A percentile compares a stretch with the other conserved stretches of the same genome.
Conservation (phyloP, 2,797 vertebrate genomes). For the Cyclura pinguis region DNA sequence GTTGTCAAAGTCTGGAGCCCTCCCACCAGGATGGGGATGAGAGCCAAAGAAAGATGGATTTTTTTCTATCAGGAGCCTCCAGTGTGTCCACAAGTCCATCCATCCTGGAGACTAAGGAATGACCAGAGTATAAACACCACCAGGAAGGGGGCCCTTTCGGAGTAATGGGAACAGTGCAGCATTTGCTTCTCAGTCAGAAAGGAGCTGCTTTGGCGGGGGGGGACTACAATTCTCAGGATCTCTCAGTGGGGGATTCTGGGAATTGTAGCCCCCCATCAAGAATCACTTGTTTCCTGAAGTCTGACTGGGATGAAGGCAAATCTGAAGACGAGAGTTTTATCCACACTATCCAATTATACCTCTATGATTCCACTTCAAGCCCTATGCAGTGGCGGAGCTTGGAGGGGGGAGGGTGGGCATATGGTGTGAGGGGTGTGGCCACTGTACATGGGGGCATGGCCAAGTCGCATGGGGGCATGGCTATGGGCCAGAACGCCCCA, state of each 20-base stretch:
- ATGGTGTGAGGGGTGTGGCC: too few species aligned
- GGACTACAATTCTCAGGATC: background rate
- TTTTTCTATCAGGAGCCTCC: background rate
- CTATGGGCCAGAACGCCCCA: too few species aligned
- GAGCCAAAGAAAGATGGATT: background rate
- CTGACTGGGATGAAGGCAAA: background rate
- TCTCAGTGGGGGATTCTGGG: background rate
- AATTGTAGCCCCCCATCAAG: background rate
- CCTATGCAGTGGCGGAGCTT: too few species aligned
- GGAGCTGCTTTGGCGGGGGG: background rate
- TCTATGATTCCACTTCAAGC: too few species aligned
- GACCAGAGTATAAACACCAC: conserved; percentile 13
- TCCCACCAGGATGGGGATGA: background rate
- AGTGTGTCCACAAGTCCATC: background rate
- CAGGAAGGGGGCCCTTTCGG: background rate
- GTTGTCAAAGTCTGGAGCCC: background rate
- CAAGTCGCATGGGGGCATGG: too few species aligned
- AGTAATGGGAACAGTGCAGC: background rate
- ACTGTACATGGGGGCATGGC: too few species aligned
- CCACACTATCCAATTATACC: too few species aligned
- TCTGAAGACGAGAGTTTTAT: background rate
- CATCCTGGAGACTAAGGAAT: conserved; percentile 3
- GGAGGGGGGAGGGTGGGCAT: too few species aligned
- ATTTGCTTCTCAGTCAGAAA: too few species aligned
- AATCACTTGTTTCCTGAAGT: background rate